phyloP scores from a whole-genome alignment of 2,797 vertebrate species.

The Coregonus suidteri region DNA sequence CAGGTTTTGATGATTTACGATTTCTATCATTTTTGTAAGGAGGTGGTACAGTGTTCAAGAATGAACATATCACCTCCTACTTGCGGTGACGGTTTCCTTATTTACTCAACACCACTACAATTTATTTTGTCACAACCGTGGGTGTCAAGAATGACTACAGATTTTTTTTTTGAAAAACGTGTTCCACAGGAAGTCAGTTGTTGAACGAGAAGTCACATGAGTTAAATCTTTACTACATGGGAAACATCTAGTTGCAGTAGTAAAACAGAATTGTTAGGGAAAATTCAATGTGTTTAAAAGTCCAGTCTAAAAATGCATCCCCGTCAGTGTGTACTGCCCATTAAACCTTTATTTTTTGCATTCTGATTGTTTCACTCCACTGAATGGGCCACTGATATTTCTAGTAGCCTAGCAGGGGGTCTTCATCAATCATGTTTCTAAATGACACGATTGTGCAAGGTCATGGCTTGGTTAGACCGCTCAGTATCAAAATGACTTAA shows the following conservation, averaged over 20 bases:
- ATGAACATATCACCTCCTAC: not conserved
- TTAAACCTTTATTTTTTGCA: not conserved
- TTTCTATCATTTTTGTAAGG: not conserved
- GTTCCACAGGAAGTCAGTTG: not conserved
- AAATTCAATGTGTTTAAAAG: not conserved
- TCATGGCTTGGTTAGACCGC: constrained; percentile 13
- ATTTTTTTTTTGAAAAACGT: not conserved
- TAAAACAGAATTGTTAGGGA: not conserved
- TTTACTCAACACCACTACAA: no score
- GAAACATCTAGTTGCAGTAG: no score
- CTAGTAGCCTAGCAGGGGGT: not conserved
- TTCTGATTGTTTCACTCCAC: not conserved
- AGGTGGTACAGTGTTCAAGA: not conserved
- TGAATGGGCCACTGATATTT: not conserved
- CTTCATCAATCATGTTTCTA: no score
- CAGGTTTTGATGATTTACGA: not conserved
- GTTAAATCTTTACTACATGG: no score
- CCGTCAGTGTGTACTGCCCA: not conserved
- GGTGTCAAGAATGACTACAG: not conserved
- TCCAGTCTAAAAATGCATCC: not conserved
- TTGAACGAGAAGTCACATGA: not conserved
- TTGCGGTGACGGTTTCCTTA: no score
- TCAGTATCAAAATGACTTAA: constrained; percentile 39
- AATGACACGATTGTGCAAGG: not conserved
- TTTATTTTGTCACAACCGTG: not conserved